These are phyloP conservation scores for Ctenopoma kingsleyae DNA, from an alignment of 2,797 vertebrate species.

Conservation along the genomic window DNA sequence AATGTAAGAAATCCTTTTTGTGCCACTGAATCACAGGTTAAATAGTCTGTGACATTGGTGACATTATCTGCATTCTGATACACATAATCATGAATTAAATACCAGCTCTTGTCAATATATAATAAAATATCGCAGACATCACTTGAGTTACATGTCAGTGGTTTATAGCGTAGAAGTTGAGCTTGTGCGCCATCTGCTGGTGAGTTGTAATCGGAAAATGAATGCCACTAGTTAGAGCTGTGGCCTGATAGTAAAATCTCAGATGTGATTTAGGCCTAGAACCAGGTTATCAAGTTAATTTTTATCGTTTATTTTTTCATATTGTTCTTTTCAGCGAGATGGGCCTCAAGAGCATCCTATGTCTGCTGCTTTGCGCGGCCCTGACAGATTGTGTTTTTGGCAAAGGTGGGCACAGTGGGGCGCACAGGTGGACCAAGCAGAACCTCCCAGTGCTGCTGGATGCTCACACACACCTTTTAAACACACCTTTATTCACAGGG, in stretches of 20 bases:
- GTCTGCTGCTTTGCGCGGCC: constrained; percentile 79
- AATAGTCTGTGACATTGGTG: neutral
- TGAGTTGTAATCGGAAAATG: neutral
- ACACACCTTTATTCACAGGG: constrained; percentile 69
- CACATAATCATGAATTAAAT: rapidly evolving
- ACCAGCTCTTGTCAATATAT: neutral
- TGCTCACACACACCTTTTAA: constrained; percentile 80
- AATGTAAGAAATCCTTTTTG: neutral
- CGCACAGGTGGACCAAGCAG: constrained; percentile 82
- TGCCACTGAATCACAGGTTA: neutral
- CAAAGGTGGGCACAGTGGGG: constrained; percentile 63
- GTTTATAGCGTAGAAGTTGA: neutral
- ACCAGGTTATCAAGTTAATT: neutral
- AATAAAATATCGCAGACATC: neutral
- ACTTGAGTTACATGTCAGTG: neutral
- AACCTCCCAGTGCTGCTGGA: constrained; percentile 87
- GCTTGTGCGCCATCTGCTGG: constrained; percentile 65
- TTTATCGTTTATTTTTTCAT: neutral
- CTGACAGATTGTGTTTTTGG: constrained; percentile 57
- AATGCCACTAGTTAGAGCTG: no score
- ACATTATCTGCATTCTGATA: neutral
- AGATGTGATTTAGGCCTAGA: neutral
- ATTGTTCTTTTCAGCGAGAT: constrained; percentile 73
- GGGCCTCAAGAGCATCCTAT: constrained; percentile 72
- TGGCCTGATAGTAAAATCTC: neutral